phyloP scores from a whole-genome alignment of 2,888 invertebrate species.

The Pyrgus malvae region DNA sequence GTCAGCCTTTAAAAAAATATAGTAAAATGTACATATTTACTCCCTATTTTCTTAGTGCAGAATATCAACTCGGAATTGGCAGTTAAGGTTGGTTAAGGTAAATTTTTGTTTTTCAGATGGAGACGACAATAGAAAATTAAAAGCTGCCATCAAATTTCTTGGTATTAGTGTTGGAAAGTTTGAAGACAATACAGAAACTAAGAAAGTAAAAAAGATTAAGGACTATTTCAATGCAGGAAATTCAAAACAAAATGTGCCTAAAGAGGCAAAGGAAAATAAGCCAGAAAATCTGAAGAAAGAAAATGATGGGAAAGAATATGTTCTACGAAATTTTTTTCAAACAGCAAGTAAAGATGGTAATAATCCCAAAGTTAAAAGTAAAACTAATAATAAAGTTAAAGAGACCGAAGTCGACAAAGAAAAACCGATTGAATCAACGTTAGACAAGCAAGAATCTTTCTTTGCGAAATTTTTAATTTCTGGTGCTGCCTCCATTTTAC shows the following conservation, averaged over 20 bases:
- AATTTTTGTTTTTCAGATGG: conserved; percentile 52
- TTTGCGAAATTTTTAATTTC: conserved; percentile 65
- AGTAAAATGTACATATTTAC: too few species aligned
- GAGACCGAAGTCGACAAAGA: too few species aligned
- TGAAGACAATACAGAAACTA: conserved; percentile 77
- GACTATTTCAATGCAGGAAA: conserved; percentile 79
- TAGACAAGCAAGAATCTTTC: conserved; percentile 72
- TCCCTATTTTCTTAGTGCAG: neutral
- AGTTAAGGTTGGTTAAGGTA: too few species aligned
- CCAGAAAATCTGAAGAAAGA: conserved; percentile 28
- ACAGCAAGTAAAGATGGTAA: conserved; percentile 37
- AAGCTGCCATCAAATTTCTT: conserved; percentile 84
- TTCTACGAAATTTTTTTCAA: conserved; percentile 57
- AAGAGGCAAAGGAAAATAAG: conserved; percentile 5
- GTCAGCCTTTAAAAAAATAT: too few species aligned
- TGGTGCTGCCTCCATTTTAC: conserved; percentile 27
- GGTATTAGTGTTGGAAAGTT: conserved; percentile 92
- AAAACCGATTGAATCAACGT: conserved; percentile 45
- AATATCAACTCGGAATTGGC: too few species aligned
- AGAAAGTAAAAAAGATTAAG: conserved; percentile 80
- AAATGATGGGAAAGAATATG: conserved; percentile 53
- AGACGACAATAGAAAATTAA: conserved; percentile 59
- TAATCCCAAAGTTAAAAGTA: conserved; percentile 15
- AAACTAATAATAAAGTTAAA: too few species aligned
- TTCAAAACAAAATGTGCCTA: conserved; percentile 45